Evolutionary conservation across 2,888 invertebrate genomes (phyloP).

Genomic region (Epinotia demarniana): DNA sequence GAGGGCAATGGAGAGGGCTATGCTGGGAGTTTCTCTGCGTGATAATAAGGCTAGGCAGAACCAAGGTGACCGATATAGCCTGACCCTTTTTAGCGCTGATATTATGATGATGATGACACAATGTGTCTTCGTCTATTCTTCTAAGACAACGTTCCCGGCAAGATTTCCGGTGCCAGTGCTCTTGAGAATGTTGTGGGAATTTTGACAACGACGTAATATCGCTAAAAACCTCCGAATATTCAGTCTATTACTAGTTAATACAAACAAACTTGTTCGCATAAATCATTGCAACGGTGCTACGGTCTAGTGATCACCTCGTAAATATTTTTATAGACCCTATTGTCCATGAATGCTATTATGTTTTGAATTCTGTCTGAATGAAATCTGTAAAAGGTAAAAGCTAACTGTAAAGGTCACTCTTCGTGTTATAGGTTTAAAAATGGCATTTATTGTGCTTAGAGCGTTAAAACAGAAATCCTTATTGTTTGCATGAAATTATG

Average conservation of each 20-base stretch:
- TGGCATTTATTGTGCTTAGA: not conserved
- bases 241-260: constrained; percentile 5
- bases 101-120: too few species aligned
- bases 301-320: constrained; percentile 50
- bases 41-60: too few species aligned
- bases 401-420: not conserved
- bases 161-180: too few species aligned
- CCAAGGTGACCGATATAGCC: too few species aligned
- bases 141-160: too few species aligned
- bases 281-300: constrained; percentile 56
- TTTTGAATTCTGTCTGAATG: constrained; percentile 12
- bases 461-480: not conserved
- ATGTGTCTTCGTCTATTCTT: too few species aligned
- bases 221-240: not conserved
- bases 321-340: constrained; percentile 39
- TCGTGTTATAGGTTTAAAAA: not conserved
- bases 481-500: too few species aligned
- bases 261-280: constrained; percentile 45
- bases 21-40: too few species aligned
- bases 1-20: too few species aligned
- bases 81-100: too few species aligned
- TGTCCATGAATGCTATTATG: constrained; percentile 33
- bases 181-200: too few species aligned
- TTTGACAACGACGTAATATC: too few species aligned
- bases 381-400: constrained; percentile 6